Conservation (phyloP, 2,888 invertebrate genomes). For the Drosophila atroscutellata region DNA sequence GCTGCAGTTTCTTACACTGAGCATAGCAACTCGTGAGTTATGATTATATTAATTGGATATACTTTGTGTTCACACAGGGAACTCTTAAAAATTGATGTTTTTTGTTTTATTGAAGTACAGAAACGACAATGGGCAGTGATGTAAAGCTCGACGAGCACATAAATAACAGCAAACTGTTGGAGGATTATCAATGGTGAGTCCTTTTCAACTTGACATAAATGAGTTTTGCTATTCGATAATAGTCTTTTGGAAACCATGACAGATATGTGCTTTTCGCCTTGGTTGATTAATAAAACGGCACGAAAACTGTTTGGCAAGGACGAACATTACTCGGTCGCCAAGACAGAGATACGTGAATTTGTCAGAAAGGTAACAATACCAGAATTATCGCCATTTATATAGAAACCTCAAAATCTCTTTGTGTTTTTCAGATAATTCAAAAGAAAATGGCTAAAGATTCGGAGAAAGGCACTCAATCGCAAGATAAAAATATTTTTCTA, state of each 20-base stretch:
- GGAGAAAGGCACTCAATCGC: conserved; percentile 11
- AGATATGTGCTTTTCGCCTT: conserved; percentile 81
- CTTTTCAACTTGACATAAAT: neutral
- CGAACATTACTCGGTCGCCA: conserved; percentile 63
- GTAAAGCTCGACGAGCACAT: conserved; percentile 46
- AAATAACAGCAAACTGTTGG: conserved; percentile 64
- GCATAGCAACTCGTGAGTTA: conserved; percentile 80
- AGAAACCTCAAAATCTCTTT: neutral
- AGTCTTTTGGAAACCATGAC: conserved; percentile 81
- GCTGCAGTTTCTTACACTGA: conserved; percentile 76
- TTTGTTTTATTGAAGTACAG: conserved; percentile 45
- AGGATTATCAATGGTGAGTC: conserved; percentile 78
- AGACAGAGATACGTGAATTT: conserved; percentile 69
- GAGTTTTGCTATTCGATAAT: conserved; percentile 46
- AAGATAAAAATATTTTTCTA: conserved; percentile 67
- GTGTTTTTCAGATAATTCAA: conserved; percentile 63
- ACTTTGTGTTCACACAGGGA: neutral
- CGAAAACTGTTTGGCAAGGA: conserved; percentile 69
- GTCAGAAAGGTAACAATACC: conserved; percentile 66
- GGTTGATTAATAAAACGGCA: conserved; percentile 66
- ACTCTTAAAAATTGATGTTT: neutral
- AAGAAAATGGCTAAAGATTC: conserved; percentile 60
- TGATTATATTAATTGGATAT: too few species aligned
- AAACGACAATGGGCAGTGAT: conserved; percentile 83
- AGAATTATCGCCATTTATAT: fast-evolving